phyloP scores from a whole-genome alignment of 2,797 vertebrate genomes.

The Macropus fuliginosus region DNA sequence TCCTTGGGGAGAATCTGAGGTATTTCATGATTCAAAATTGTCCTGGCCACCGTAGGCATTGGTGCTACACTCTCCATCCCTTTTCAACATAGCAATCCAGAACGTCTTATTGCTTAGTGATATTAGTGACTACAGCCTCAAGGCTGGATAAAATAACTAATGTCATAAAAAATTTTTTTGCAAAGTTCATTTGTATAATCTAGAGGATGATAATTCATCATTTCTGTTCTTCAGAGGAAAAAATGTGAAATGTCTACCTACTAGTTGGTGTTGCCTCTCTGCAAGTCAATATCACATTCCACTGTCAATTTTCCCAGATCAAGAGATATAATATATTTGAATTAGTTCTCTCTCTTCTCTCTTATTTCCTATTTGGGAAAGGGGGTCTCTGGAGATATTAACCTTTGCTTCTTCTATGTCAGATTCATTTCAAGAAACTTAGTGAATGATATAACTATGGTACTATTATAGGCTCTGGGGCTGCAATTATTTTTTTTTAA shows the following conservation, averaged over 20 bases:
- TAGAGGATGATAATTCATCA: not conserved
- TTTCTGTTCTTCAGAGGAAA: not conserved
- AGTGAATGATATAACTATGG: not conserved
- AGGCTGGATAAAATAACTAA: not conserved
- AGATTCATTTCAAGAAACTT: not conserved
- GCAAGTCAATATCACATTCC: not conserved
- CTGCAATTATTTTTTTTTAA: not conserved
- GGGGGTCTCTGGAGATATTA: not conserved
- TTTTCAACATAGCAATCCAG: not conserved
- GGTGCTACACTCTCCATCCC: not conserved
- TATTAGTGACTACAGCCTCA: not conserved
- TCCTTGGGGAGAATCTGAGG: too few relatives aligned
- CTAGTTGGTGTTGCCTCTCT: not conserved
- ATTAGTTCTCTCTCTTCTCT: not conserved
- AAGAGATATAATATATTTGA: not conserved
- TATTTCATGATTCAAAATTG: too few relatives aligned
- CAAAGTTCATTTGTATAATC: rapidly evolving
- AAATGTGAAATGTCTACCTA: not conserved
- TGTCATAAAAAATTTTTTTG: not conserved
- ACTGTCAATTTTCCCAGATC: not conserved
- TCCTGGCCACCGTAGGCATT: too few relatives aligned
- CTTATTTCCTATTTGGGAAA: not conserved
- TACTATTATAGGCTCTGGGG: not conserved
- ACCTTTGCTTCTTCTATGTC: not conserved
- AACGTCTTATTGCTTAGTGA: too few relatives aligned